A percentile compares a stretch with the other conserved stretches of the same genome.
Conservation (phyloP, 2,113 vertebrate species). For the Cephalopterus ornatus region DNA sequence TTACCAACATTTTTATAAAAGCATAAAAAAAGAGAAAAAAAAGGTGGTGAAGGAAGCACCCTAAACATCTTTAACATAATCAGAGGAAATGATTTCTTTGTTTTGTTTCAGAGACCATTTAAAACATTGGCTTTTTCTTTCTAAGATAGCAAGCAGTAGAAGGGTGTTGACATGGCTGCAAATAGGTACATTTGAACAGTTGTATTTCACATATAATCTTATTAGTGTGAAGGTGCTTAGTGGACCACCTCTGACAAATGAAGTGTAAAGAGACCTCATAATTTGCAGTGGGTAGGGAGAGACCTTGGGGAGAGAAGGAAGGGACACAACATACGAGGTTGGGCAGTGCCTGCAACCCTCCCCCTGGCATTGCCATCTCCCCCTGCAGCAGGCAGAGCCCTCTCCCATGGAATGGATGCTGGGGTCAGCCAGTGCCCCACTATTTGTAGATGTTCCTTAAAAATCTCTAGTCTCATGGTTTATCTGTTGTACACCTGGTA, state of each 20-base stretch:
- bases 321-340: rapidly evolving
- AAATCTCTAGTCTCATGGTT: background rate
- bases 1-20: background rate
- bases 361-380: background rate
- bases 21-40: background rate
- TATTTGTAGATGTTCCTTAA: background rate
- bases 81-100: rapidly evolving
- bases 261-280: background rate
- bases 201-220: background rate
- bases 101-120: background rate
- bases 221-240: background rate
- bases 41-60: rapidly evolving
- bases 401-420: background rate
- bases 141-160: background rate
- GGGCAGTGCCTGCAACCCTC: background rate
- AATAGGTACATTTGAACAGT: background rate
- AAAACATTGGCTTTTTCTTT: background rate
- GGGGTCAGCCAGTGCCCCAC: rapidly evolving
- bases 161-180: background rate
- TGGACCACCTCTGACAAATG: background rate
- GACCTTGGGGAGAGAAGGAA: background rate
- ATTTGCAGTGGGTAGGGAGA: background rate
- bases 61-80: background rate
- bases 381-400: rapidly evolving
- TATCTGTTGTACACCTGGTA: background rate